Evolutionary conservation across 2,113 vertebrate genomes (phyloP).

Genomic region (Oryzias celebensis): DNA sequence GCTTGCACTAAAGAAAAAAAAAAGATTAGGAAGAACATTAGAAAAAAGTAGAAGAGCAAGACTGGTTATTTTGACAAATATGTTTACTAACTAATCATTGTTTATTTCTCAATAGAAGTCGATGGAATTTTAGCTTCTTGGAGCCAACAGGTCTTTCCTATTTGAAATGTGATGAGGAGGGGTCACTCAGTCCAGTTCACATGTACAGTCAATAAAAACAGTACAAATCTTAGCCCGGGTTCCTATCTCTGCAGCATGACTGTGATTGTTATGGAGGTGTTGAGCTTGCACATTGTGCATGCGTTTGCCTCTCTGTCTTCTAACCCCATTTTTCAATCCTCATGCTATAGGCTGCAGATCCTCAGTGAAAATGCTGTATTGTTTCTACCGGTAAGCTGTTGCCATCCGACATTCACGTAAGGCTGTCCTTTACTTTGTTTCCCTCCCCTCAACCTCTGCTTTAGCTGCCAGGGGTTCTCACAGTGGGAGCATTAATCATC

Average conservation of each 20-base stretch:
- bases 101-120: too few species aligned
- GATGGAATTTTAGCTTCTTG: too few species aligned
- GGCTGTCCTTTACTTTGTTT: slow-evolving; percentile 50
- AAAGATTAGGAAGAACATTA: too few species aligned
- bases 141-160: too few species aligned
- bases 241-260: slow-evolving; percentile 53
- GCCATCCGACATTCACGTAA: slow-evolving; percentile 72
- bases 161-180: too few species aligned
- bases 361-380: slow-evolving; percentile 79
- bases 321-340: slow-evolving; percentile 65
- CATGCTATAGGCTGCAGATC: slow-evolving; percentile 76
- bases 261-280: slow-evolving; percentile 61
- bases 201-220: slow-evolving; percentile 14
- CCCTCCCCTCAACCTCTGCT: slow-evolving; percentile 45
- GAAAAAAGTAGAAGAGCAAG: too few species aligned
- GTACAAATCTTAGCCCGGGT: slow-evolving; percentile 13
- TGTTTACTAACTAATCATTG: too few species aligned
- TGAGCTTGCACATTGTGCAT: slow-evolving; percentile 60
- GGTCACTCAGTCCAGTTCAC: too few species aligned
- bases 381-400: slow-evolving; percentile 69
- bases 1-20: too few species aligned
- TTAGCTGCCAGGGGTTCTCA: slow-evolving; percentile 79
- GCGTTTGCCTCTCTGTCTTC: slow-evolving; percentile 54
- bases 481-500: slow-evolving; percentile 49
- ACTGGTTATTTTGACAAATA: too few species aligned